These are phyloP conservation scores for Rousettus leschenaultii DNA, from an alignment of 2,113 vertebrate genomes.

Conservation along the genomic window DNA sequence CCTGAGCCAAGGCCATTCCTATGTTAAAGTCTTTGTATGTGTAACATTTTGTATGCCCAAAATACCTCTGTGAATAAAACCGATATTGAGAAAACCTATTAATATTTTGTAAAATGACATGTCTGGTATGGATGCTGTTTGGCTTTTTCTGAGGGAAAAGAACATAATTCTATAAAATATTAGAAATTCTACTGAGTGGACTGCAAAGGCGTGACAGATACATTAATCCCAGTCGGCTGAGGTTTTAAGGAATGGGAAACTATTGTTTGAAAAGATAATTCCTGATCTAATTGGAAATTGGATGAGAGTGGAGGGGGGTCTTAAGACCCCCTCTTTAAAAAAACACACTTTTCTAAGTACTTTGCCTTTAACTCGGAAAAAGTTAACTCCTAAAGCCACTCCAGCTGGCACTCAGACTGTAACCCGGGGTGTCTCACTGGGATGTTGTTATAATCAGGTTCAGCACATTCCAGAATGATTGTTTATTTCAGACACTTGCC, in stretches of 20 bases:
- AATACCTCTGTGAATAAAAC: constrained; percentile 48
- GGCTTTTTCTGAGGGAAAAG: neutral
- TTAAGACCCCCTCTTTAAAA: neutral
- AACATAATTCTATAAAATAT: constrained; percentile 17
- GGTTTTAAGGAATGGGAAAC: neutral
- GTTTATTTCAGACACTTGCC: neutral
- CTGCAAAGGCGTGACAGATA: neutral
- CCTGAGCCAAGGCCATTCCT: constrained; percentile 46
- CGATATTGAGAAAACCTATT: constrained; percentile 52
- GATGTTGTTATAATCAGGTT: neutral
- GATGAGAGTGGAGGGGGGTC: neutral
- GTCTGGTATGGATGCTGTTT: neutral
- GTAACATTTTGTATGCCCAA: constrained; percentile 45
- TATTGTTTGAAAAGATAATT: constrained; percentile 9
- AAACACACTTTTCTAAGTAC: neutral
- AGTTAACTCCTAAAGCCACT: neutral
- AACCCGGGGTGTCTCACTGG: neutral
- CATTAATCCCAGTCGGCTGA: neutral
- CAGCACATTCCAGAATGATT: neutral
- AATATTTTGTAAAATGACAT: constrained; percentile 56
- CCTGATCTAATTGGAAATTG: neutral
- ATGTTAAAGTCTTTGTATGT: constrained; percentile 63
- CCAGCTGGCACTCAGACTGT: neutral
- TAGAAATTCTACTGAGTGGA: neutral
- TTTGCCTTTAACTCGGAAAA: neutral